Evolutionary conservation across 2,888 invertebrate species (phyloP).

Genomic region (Phalera bucephala): DNA sequence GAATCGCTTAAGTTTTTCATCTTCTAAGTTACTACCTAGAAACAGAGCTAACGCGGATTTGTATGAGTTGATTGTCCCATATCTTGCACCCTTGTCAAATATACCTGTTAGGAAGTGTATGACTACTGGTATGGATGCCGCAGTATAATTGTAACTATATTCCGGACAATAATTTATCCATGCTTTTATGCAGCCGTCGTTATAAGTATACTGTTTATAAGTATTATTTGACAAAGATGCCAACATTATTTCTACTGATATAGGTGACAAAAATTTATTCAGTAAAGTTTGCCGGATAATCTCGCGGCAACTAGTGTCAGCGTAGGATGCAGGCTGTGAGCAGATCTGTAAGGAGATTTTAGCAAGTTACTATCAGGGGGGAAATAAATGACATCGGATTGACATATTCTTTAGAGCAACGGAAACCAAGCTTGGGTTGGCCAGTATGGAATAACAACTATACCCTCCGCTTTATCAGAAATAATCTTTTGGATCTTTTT

Average conservation of each 20-base stretch:
- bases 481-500: slow-evolving; percentile 15
- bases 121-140: slow-evolving; percentile 5
- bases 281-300: no score
- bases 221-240: slow-evolving; percentile 6
- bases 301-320: slow-evolving; percentile 20
- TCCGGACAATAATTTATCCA: slow-evolving; percentile 10
- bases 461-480: no score
- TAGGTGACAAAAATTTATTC: neutral
- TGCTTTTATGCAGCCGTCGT: slow-evolving; percentile 8
- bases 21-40: slow-evolving; percentile 4
- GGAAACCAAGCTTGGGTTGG: no score
- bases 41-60: slow-evolving; percentile 7
- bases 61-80: slow-evolving; percentile 3
- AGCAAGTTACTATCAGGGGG: no score
- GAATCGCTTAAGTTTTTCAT: slow-evolving; percentile 8
- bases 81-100: slow-evolving; percentile 4
- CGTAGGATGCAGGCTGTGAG: no score
- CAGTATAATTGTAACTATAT: slow-evolving; percentile 3
- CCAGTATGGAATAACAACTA: slow-evolving; percentile 15
- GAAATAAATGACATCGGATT: no score
- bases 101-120: slow-evolving; percentile 10
- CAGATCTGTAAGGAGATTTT: no score
- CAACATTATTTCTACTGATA: slow-evolving; percentile 13
- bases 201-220: slow-evolving; percentile 14
- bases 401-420: no score